Evolutionary conservation across 2,113 vertebrate species (phyloP), one percentile per base, ranked within the genome.

Genomic region (Galemys pyrenaicus): DNA sequence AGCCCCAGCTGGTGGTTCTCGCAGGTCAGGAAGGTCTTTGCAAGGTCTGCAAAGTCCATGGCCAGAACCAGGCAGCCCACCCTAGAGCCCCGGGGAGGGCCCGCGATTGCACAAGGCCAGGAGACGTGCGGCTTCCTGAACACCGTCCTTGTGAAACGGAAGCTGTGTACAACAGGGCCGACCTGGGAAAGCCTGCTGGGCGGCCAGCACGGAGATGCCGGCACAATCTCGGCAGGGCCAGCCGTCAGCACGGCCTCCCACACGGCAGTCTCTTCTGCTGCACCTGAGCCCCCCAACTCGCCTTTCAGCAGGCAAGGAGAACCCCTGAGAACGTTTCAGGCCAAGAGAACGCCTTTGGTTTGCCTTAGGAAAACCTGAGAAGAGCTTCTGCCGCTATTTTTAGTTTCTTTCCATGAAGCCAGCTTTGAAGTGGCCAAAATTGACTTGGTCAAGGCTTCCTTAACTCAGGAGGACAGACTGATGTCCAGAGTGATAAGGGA

Each of bases 161-260:
- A 35, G 44, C 62, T 26, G 37, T 5, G 26, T 0, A 1, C 17
- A 41, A 16, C 1, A 35, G 60, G 28, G 24, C 10, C 0, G 30
- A 65, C 8, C 10, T 0, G 17, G 32, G 35, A 3, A 24, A 30
- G 15, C 30, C 5, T 5, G 54, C 54, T 56, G 54, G 54, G 54
- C 20, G 28, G 60, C 60, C 30, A 28, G 60, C 24, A 62, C 60
- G 28, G 60, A 62, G 24, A 3, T 30, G 6, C 60, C 60, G 30
- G 11, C 60, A 62, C 26, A 28, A 11, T 12, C 60, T 10, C 9
- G 9, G 60, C 81, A 22, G 28, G 32, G 60, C 24, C 41, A 9
- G 70, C 30, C 0, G 44, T 41, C 77, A n/a, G 11, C n/a, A 3
- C 30, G 65, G 41, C 6, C 22, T 44, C 49, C 6, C 5, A 19